Evolutionary conservation across 2,113 vertebrate species (phyloP).

Genomic region (Rana temporaria): DNA sequence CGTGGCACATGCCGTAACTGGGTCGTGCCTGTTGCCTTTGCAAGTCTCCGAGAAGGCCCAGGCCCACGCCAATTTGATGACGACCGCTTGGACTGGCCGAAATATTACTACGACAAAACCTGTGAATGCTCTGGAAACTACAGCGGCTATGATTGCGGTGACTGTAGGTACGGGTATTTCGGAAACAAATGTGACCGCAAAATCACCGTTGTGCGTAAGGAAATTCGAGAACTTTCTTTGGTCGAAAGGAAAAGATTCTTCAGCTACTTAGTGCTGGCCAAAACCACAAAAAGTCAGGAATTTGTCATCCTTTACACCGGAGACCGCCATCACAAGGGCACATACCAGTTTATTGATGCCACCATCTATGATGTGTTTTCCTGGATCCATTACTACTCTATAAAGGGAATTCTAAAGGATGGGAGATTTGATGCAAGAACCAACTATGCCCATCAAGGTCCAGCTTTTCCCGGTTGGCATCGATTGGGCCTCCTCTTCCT

Average conservation of each 20-base stretch:
- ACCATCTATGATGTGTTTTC: slow-evolving; percentile 55
- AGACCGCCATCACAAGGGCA: slow-evolving; percentile 33
- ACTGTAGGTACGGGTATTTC: slow-evolving; percentile 50
- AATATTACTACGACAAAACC: not conserved
- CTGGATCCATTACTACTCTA: slow-evolving; percentile 62
- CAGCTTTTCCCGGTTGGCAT: slow-evolving; percentile 61
- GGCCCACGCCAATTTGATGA: slow-evolving; percentile 3
- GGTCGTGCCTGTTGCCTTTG: not conserved
- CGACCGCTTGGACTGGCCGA: slow-evolving; percentile 35
- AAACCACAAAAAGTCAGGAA: slow-evolving; percentile 47
- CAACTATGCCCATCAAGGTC: slow-evolving; percentile 59
- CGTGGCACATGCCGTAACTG: slow-evolving; percentile 7
- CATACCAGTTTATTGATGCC: slow-evolving; percentile 47
- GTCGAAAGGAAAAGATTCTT: slow-evolving; percentile 53
- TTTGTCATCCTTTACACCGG: slow-evolving; percentile 54
- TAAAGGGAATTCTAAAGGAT: slow-evolving; percentile 17
- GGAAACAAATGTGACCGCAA: slow-evolving; percentile 26
- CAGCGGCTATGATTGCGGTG: slow-evolving; percentile 46
- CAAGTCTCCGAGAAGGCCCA: no score
- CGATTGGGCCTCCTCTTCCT: slow-evolving; percentile 58
- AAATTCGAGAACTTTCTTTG: slow-evolving; percentile 40
- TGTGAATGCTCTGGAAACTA: slow-evolving; percentile 40
- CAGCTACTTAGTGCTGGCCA: slow-evolving; percentile 50
- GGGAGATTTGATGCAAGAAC: not conserved
- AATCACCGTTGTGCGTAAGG: slow-evolving; percentile 6